These are phyloP conservation scores for Hydroisotoma schaefferi DNA, from an alignment of 2,888 invertebrate genomes.

Conservation along the genomic window DNA sequence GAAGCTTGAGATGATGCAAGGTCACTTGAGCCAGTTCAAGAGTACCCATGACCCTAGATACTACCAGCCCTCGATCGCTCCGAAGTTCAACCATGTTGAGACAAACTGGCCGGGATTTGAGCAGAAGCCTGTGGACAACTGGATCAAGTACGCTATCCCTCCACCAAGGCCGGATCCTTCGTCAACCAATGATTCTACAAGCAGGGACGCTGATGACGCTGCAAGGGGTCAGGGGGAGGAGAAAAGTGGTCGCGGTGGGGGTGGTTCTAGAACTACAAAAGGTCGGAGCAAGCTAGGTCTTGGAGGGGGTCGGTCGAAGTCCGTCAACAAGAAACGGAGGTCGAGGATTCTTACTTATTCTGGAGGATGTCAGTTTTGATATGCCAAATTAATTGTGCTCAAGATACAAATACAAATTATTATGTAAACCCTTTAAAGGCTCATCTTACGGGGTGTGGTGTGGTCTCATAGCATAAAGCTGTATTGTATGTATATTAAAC, in stretches of 20 bases:
- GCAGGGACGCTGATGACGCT: too few relatives aligned
- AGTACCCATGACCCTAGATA: too few relatives aligned
- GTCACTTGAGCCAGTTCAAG: not conserved
- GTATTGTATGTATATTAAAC: too few relatives aligned
- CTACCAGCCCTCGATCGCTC: not conserved
- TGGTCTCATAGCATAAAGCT: too few relatives aligned
- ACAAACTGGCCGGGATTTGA: constrained; percentile 1
- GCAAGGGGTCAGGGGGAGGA: not conserved
- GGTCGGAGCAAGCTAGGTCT: not conserved
- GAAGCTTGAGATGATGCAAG: too few relatives aligned
- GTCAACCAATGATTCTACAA: too few relatives aligned
- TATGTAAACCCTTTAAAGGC: too few relatives aligned
- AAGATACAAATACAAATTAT: too few relatives aligned
- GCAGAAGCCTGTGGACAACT: not conserved
- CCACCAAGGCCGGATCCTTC: too few relatives aligned
- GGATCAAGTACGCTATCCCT: not conserved
- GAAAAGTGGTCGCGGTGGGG: not conserved
- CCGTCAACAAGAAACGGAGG: not conserved
- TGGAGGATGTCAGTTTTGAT: constrained; percentile 2
- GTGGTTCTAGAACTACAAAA: too few relatives aligned
- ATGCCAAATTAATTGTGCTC: too few relatives aligned
- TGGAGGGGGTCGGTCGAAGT: not conserved
- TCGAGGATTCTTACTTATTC: not conserved
- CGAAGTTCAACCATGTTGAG: not conserved
- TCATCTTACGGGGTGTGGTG: too few relatives aligned